Evolutionary conservation across 2,113 vertebrate genomes (phyloP), one percentile per base, ranked within the genome.

Genomic region (Camelus dromedarius): DNA sequence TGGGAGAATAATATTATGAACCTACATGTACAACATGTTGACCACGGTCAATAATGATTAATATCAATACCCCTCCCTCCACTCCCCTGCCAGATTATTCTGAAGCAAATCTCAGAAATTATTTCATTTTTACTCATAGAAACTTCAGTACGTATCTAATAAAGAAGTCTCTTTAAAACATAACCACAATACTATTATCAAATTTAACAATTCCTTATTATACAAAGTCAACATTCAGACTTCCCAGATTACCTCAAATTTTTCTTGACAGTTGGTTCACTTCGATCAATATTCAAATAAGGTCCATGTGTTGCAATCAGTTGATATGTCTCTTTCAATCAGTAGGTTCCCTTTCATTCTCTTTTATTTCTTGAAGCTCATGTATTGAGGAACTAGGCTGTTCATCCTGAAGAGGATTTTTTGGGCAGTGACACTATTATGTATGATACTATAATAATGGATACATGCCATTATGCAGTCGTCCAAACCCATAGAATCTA

Each of bases 111-210:
- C 28, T 26, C 54, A 89, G 70, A 84, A 96, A 84, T 8, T 15
- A 89, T 88, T 95, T 76, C 48, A 92, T 66, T 95, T 86, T 79
- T 90, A 90, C 30, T 14, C 46, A 92, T 60, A 92, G 84, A 72
- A 42, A 95, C 69, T 72, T 96, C 24, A 75, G 19, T 87, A 87
- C 30, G 15, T 50, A 82, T 69, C 56, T 77, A 54, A 82, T 91
- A 94, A 70, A 90, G 48, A 87, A 42, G 62, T 92, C 42, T 89
- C 50, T 69, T 96, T 90, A 89, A 93, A 81, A 91, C 30, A 95
- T 35, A 92, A 84, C 18, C 52, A 92, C 20, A 81, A 84, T 16
- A 95, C 50, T 70, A 81, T 67, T 75, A 79, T 81, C 60, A 92
- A 91, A 72, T 70, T 81, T 89, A 89, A 85, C 20, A 89, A 85